A percentile compares a stretch with the other conserved stretches of the same genome.
These are phyloP conservation scores for Dryococelus australis DNA, from an alignment of 2,888 invertebrate genomes.

Conservation along the genomic window DNA sequence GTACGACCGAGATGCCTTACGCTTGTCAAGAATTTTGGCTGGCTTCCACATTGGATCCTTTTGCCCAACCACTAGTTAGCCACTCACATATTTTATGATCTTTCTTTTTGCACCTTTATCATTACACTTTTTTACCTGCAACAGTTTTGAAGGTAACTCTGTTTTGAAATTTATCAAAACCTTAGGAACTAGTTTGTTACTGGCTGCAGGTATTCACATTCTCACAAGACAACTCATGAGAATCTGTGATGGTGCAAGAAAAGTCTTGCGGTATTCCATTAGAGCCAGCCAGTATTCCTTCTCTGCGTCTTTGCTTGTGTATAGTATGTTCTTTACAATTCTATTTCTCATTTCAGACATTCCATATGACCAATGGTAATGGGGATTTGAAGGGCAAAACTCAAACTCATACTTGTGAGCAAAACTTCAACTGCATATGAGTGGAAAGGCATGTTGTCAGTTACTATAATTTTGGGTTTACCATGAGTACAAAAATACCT, in stretches of 20 bases:
- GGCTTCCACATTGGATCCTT: background rate
- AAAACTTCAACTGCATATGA: background rate
- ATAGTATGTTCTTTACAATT: background rate
- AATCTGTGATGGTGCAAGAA: background rate
- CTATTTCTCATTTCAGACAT: background rate
- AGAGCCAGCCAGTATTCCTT: background rate
- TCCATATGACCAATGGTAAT: background rate
- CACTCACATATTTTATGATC: background rate
- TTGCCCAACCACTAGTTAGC: background rate
- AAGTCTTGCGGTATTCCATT: background rate
- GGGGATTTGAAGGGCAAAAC: background rate
- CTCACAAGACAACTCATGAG: background rate
- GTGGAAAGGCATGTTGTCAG: background rate
- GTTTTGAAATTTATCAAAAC: background rate
- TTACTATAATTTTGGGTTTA: background rate
- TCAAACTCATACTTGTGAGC: background rate
- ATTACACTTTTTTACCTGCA: background rate
- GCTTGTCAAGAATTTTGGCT: background rate
- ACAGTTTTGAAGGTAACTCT: background rate
- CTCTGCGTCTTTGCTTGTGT: background rate
- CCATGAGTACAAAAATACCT: background rate
- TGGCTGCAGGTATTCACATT: background rate
- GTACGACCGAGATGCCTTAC: background rate
- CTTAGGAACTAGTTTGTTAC: background rate
- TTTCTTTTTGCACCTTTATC: background rate